A percentile compares a stretch with the other conserved stretches of the same genome.
Conservation (phyloP, 1,140 invertebrate species). For the Aphelinus certus region DNA sequence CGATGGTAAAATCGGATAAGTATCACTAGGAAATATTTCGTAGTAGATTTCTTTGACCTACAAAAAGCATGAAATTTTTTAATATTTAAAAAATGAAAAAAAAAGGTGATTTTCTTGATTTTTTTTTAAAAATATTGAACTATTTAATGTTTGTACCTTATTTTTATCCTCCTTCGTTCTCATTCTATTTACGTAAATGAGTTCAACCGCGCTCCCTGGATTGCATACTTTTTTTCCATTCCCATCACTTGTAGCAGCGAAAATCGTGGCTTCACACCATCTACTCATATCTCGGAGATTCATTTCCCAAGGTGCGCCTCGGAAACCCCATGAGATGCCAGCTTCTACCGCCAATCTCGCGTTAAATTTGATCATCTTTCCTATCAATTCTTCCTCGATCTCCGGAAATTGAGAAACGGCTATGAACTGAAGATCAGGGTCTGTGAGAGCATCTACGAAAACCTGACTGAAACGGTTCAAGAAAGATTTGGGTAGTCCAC, state of each 20-base stretch:
- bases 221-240: conserved; percentile 50
- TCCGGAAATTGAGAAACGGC: conserved; percentile 67
- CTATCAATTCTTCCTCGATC: conserved; percentile 69
- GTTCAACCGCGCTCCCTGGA: conserved; percentile 75
- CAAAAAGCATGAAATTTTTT: conserved; percentile 28
- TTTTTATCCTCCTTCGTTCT: conserved; percentile 77
- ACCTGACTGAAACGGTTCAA: conserved; percentile 98
- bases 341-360: conserved; percentile 73
- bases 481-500: conserved; percentile 96
- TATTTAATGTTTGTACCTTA: conserved; percentile 57
- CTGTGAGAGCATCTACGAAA: conserved; percentile 83
- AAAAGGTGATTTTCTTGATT: neutral
- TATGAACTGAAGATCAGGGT: conserved; percentile 79
- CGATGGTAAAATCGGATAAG: conserved; percentile 64
- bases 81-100: neutral
- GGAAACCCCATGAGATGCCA: conserved; percentile 75
- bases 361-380: conserved; percentile 86
- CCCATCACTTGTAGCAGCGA: conserved; percentile 43
- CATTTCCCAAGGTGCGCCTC: conserved; percentile 94
- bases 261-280: conserved; percentile 82
- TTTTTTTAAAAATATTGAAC: neutral
- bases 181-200: conserved; percentile 87
- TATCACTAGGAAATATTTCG: conserved; percentile 66
- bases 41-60: conserved; percentile 71
- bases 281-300: conserved; percentile 95